These are phyloP conservation scores for Magallana gigas DNA, from an alignment of 1,140 invertebrate genomes.

Conservation along the genomic window DNA sequence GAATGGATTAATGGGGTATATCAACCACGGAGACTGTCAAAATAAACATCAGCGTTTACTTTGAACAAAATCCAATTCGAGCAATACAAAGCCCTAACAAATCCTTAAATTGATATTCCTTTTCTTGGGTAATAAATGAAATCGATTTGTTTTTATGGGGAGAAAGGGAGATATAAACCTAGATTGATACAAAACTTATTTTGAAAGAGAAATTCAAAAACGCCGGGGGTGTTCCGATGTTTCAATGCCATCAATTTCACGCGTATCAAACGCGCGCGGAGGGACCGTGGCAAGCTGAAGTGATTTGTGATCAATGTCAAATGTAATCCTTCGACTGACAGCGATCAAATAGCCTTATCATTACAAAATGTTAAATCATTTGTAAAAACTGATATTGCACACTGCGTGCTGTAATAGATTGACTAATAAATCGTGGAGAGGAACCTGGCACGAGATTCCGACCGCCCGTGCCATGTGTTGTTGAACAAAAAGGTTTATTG, in stretches of 20 bases:
- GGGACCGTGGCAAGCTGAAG: not conserved
- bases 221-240: not conserved
- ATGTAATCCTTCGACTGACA: not conserved
- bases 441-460: not conserved
- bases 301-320: not conserved
- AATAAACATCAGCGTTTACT: too few species aligned
- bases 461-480: not conserved
- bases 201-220: too few species aligned
- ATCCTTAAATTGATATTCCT: too few species aligned
- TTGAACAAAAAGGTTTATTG: not conserved
- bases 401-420: not conserved
- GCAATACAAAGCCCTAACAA: too few species aligned
- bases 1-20: too few species aligned
- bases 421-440: not conserved
- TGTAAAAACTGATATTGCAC: not conserved
- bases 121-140: too few species aligned
- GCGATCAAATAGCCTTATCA: not conserved
- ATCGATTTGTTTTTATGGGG: too few species aligned
- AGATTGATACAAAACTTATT: too few species aligned
- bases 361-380: conserved; percentile 14
- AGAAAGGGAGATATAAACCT: too few species aligned
- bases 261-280: not conserved
- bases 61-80: too few species aligned
- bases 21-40: too few species aligned
- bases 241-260: not conserved